These are phyloP conservation scores for Nemurella pictetii DNA, from an alignment of 2,888 invertebrate genomes.

Conservation along the genomic window DNA sequence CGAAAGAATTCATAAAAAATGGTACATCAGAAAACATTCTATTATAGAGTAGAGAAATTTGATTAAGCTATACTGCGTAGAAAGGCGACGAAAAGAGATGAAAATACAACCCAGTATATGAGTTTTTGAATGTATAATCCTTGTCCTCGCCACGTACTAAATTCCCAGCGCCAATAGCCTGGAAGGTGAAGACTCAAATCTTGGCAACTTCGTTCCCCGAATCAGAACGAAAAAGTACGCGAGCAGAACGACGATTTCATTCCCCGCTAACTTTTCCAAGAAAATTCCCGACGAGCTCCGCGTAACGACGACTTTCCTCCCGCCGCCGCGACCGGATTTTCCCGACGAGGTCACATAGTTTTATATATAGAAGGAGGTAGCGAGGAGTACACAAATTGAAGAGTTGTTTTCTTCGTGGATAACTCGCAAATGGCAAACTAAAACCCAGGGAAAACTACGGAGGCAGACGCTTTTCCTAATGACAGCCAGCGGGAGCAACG, in stretches of 20 bases:
- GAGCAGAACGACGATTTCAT: neutral
- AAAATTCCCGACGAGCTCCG: neutral
- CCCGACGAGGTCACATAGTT: neutral
- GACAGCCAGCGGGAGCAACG: neutral
- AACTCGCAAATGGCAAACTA: neutral
- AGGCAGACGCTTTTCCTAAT: neutral
- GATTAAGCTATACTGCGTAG: too few species aligned
- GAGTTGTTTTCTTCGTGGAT: neutral
- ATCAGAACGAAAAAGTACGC: neutral
- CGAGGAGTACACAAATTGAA: neutral
- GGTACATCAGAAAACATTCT: too few species aligned
- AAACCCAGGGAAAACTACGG: neutral
- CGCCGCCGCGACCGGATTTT: too few species aligned
- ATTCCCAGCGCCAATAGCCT: too few species aligned
- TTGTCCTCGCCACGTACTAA: too few species aligned
- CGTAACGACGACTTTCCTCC: neutral
- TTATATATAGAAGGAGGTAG: neutral
- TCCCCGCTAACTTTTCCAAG: neutral
- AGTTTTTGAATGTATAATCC: too few species aligned
- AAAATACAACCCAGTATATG: too few species aligned
- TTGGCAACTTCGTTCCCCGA: too few species aligned
- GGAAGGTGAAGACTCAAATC: too few species aligned
- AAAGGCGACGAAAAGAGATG: too few species aligned
- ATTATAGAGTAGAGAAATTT: too few species aligned
- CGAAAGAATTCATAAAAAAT: too few species aligned